Conservation (phyloP, 2,888 invertebrate genomes). For the Cyclophora albipunctata region DNA sequence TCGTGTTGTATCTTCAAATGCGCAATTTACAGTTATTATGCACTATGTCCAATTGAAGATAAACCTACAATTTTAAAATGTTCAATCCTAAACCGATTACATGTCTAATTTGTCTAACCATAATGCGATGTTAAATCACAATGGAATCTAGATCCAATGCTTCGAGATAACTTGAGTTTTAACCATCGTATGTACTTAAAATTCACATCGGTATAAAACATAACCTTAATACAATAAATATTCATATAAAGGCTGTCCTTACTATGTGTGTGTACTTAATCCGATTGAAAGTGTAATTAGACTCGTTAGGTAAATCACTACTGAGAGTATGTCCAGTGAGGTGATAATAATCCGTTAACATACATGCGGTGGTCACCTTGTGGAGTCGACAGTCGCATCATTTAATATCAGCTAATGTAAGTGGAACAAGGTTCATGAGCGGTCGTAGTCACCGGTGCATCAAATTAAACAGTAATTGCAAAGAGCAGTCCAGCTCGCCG, state of each 20-base stretch:
- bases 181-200: too few species aligned
- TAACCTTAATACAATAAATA: too few species aligned
- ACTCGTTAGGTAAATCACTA: neutral
- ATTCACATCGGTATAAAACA: too few species aligned
- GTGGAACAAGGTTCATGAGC: slow-evolving; percentile 70
- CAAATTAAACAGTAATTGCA: slow-evolving; percentile 43
- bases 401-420: slow-evolving; percentile 55
- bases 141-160: too few species aligned
- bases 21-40: slow-evolving; percentile 48
- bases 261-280: too few species aligned
- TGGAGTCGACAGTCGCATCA: slow-evolving; percentile 42
- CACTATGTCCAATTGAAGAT: slow-evolving; percentile 37
- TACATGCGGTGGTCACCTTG: slow-evolving; percentile 49
- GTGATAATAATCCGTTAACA: slow-evolving; percentile 24
- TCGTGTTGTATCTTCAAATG: slow-evolving; percentile 51
- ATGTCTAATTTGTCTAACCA: too few species aligned
- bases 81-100: too few species aligned
- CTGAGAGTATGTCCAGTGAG: slow-evolving; percentile 10
- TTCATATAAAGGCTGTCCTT: too few species aligned
- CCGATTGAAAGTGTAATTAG: too few species aligned
- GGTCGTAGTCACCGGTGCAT: slow-evolving; percentile 52
- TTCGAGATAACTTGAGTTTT: too few species aligned
- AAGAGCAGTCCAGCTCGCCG: slow-evolving; percentile 19
- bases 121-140: too few species aligned
- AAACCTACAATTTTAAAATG: slow-evolving; percentile 27